These are phyloP conservation scores for Ptychoptera albimana DNA, from an alignment of 2,888 invertebrate genomes.

Conservation along the genomic window DNA sequence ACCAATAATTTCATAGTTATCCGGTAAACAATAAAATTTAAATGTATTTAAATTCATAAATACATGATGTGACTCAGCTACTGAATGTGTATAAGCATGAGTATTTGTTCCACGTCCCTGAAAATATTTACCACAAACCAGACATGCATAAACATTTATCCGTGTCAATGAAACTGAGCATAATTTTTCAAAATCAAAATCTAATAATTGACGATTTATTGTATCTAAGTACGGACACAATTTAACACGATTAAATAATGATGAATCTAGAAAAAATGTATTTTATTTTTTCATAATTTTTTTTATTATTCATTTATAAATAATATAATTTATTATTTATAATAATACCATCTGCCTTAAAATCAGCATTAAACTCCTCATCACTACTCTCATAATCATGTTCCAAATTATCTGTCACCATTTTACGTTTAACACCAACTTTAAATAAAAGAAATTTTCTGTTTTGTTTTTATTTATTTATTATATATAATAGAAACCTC, in stretches of 20 bases:
- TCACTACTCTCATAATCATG: too few species aligned
- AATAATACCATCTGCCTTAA: too few species aligned
- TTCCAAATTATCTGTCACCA: too few species aligned
- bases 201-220: constrained; percentile 89
- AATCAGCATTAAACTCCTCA: too few species aligned
- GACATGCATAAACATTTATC: constrained; percentile 97
- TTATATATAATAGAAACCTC: too few species aligned
- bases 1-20: constrained; percentile 98
- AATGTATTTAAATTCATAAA: constrained; percentile 92
- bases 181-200: constrained; percentile 99
- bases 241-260: constrained; percentile 34
- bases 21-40: constrained; percentile 96
- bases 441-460: too few species aligned
- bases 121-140: constrained; percentile 99
- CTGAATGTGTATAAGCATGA: constrained; percentile 97
- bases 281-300: too few species aligned
- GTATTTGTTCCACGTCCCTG: constrained; percentile 94
- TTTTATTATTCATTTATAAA: too few species aligned
- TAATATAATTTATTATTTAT: too few species aligned
- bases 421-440: too few species aligned
- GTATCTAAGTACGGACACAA: constrained; percentile 96
- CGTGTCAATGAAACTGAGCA: constrained; percentile 96
- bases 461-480: too few species aligned
- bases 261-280: constrained; percentile 10
- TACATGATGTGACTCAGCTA: constrained; percentile 95